These are phyloP conservation scores for Micropoecilia bifurca DNA, from an alignment of 2,797 vertebrate genomes.

Conservation along the genomic window DNA sequence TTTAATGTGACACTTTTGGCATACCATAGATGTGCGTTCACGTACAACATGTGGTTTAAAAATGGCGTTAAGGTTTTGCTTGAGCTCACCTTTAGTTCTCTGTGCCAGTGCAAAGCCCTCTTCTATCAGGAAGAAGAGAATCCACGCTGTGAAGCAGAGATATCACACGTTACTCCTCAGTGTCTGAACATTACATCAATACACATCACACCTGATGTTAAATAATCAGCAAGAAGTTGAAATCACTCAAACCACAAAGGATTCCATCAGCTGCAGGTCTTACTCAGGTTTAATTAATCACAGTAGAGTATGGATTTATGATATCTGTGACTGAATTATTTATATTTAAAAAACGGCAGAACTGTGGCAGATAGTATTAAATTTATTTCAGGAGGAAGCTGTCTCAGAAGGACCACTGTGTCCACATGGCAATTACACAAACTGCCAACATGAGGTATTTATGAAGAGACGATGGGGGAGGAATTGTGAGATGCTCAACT, in stretches of 20 bases:
- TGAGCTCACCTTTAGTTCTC: slow-evolving; percentile 90
- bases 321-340: slow-evolving; percentile 5
- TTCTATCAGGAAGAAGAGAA: slow-evolving; percentile 90
- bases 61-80: background rate
- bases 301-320: slow-evolving; percentile 29
- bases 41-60: slow-evolving; percentile 2
- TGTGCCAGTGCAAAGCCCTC: slow-evolving; percentile 94
- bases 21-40: background rate
- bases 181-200: slow-evolving; percentile 5
- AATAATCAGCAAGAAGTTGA: slow-evolving; percentile 11
- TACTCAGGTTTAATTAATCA: slow-evolving; percentile 25
- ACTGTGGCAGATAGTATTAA: background rate
- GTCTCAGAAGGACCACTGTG: background rate
- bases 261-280: slow-evolving; percentile 18
- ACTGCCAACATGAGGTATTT: slow-evolving; percentile 5
- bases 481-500: background rate
- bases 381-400: background rate
- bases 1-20: background rate
- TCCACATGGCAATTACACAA: slow-evolving; percentile 7
- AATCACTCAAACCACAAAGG: slow-evolving; percentile 22
- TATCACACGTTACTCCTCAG: slow-evolving; percentile 32
- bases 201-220: background rate
- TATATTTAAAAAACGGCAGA: background rate
- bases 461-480: background rate
- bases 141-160: slow-evolving; percentile 77